Evolutionary conservation across 2,113 vertebrate species (phyloP).

Genomic region (Bubo scandiacus): DNA sequence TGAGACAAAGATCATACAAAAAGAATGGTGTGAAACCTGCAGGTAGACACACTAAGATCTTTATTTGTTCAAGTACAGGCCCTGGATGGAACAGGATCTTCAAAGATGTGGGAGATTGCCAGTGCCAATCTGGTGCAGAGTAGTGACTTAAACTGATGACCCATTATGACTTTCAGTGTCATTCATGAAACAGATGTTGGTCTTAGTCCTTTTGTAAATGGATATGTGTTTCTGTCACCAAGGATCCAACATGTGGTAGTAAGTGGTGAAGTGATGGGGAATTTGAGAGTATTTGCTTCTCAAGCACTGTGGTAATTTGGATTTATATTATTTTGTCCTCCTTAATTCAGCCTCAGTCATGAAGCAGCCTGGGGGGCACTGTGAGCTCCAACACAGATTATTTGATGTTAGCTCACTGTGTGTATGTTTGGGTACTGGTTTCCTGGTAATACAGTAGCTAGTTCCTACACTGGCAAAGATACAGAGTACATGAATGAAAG

Average conservation of each 20-base stretch:
- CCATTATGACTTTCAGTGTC: background rate
- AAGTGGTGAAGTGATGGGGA: background rate
- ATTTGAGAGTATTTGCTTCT: background rate
- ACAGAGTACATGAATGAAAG: background rate
- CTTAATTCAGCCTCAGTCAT: background rate
- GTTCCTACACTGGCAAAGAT: background rate
- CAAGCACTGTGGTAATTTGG: background rate
- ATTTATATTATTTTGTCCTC: background rate
- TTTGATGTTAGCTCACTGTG: background rate
- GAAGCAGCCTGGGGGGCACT: background rate
- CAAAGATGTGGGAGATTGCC: background rate
- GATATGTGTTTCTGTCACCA: background rate
- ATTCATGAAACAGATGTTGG: background rate
- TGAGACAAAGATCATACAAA: background rate
- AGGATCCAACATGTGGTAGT: background rate
- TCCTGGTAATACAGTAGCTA: background rate
- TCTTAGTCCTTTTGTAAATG: background rate
- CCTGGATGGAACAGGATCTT: background rate
- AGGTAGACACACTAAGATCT: background rate
- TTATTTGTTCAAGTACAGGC: background rate
- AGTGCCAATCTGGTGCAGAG: background rate
- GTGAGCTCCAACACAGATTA: background rate
- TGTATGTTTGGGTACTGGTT: background rate
- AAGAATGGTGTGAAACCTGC: background rate
- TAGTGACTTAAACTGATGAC: background rate